Conservation (phyloP, 2,113 vertebrate species). For the Thamnophis sirtalis region DNA sequence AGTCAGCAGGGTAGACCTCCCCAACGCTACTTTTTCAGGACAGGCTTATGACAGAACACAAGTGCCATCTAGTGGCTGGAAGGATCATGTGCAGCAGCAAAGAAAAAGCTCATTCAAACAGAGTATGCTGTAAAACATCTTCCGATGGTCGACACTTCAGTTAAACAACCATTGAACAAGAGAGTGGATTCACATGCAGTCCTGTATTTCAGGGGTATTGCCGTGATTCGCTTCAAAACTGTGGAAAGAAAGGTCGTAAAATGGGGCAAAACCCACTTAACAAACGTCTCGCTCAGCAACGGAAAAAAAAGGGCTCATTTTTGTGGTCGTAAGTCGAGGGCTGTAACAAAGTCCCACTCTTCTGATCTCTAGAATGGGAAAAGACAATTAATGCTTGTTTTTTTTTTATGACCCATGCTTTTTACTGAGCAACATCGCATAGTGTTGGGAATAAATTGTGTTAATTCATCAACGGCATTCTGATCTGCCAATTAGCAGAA, state of each 20-base stretch:
- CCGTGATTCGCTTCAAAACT: not conserved
- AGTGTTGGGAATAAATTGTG: no score
- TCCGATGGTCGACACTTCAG: not conserved
- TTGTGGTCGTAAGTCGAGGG: not conserved
- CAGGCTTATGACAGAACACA: conserved; percentile 30
- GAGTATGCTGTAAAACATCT: not conserved
- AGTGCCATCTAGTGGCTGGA: conserved; percentile 62
- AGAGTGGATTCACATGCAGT: not conserved
- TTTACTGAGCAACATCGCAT: no score
- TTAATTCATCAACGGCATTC: no score
- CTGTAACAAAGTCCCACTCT: not conserved
- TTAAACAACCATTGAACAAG: not conserved
- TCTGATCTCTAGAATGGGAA: no score
- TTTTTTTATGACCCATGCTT: no score
- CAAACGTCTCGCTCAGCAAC: not conserved
- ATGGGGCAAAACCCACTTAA: not conserved
- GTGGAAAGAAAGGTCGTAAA: not conserved
- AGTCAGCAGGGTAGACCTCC: conserved; percentile 9
- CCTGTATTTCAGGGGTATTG: not conserved
- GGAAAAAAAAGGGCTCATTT: not conserved
- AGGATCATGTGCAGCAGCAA: conserved; percentile 14
- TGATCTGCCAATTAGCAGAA: no score
- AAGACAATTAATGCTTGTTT: no score
- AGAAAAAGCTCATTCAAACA: not conserved
- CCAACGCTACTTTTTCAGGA: not conserved